Percentiles rank a stretch among this genome's conserved stretches.
phyloP scores from a whole-genome alignment of 2,888 invertebrate species.

The Bombyx huttoni region DNA sequence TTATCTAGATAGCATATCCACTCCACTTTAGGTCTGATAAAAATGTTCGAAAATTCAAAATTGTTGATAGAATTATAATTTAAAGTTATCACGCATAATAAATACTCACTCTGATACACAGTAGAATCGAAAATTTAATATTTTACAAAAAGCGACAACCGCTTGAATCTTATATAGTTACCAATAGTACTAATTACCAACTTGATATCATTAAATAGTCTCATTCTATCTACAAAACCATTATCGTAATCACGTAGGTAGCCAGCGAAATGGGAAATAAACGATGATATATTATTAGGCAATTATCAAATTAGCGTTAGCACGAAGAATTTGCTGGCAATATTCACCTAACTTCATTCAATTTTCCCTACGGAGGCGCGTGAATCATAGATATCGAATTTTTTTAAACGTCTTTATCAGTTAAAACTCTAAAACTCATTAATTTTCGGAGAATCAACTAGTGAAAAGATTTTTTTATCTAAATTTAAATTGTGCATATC shows the following conservation, averaged over 20 bases:
- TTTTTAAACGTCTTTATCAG: not conserved
- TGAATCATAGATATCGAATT: not conserved
- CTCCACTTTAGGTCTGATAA: too few relatives aligned
- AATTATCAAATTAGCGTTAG: not conserved
- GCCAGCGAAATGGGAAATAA: constrained; percentile 3
- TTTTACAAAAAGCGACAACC: too few relatives aligned
- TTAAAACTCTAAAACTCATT: not conserved
- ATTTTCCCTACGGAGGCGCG: not conserved
- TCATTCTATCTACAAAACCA: not conserved
- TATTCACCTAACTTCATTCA: not conserved
- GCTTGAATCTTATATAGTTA: too few relatives aligned
- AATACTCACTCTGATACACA: too few relatives aligned
- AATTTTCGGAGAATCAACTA: not conserved
- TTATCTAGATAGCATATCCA: too few relatives aligned
- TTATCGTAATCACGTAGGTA: constrained; percentile 6
- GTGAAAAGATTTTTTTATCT: not conserved
- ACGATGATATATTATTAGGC: constrained; percentile 4
- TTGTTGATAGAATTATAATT: too few relatives aligned
- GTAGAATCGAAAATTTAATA: too few relatives aligned
- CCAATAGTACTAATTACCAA: not conserved
- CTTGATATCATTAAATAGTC: not conserved
- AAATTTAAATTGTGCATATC: not conserved
- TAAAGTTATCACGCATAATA: too few relatives aligned
- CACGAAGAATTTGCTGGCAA: not conserved
- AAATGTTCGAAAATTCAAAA: too few relatives aligned